Percentiles rank a stretch among this genome's conserved stretches.
Evolutionary conservation across 92 coral and sea anemone genomes (phyloP).

Genomic region (Bergia puertoricense): DNA sequence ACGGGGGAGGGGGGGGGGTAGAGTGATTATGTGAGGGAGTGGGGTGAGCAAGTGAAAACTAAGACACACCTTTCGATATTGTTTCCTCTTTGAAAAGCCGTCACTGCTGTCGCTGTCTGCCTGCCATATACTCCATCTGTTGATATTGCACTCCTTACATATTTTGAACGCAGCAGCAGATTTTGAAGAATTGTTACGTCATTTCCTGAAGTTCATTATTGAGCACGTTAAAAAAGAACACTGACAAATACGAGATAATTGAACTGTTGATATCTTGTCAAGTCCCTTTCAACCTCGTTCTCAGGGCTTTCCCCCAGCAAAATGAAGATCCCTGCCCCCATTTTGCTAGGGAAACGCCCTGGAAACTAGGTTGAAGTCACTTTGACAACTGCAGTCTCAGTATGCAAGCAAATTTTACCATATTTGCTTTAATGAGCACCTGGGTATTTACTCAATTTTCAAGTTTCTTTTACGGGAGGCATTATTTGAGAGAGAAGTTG

Average conservation of each 20-base stretch:
- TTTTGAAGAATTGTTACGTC: conserved; percentile 92
- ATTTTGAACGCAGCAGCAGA: conserved; percentile 72
- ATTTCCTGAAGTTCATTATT: conserved; percentile 56
- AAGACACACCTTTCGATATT: conserved; percentile 58
- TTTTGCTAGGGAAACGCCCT: no score
- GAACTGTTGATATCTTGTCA: neutral
- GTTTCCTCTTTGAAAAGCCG: conserved; percentile 67
- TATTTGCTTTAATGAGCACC: no score
- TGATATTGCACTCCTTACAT: conserved; percentile 41
- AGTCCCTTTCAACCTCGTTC: neutral
- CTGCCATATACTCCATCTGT: conserved; percentile 73
- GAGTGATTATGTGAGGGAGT: neutral
- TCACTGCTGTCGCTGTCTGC: conserved; percentile 71
- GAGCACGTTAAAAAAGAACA: neutral
- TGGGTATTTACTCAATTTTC: no score
- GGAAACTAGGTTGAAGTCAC: neutral
- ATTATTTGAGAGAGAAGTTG: no score
- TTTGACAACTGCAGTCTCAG: no score
- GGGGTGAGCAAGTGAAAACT: neutral
- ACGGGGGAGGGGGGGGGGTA: no score
- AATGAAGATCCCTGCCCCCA: no score
- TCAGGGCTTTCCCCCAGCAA: no score
- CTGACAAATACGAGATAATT: neutral
- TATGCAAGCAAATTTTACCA: no score
- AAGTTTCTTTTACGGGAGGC: no score